Base-by-base conservation (phyloP, 2,888 invertebrate genomes). In the Heteromurus nitidus region DNA sequence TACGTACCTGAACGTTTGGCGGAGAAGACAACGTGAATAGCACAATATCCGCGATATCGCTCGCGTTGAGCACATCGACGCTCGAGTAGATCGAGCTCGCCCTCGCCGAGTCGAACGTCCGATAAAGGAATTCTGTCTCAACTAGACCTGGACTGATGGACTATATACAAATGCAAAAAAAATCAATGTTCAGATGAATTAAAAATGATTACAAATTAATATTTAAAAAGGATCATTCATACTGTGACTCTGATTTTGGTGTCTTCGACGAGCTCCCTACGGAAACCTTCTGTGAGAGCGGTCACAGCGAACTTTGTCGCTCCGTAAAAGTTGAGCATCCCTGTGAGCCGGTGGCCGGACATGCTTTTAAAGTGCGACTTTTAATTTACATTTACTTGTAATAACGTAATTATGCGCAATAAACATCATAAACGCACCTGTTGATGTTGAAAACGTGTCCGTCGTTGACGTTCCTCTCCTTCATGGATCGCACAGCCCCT, bases 11-110 rank as follows among this genome's bases (percentile, higher is more conserved):
- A 13, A 92, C 92, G 85, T 91, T 90, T 0, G 92, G 90, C 1
- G 93, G 93, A 0, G 92, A 92, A 2, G 92, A 90, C 16, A 94
- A 88, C 0, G 91, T 91, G 87, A 92, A 93, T 13, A 92, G 81
- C 0, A 93, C 91, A 1, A 93, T 91, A 82, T 92, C 91, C 0
- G 93, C 92, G 5, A 94, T 90, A 88, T 94, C 93, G 53, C 89
- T 88, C 0, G 93, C 88, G 64, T 91, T 89, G 3, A 93, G 90
- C 69, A 89, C 88, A 50, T 91, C 90, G 83, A 90, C 87, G 22
- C 88, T 88, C 0, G 73, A 73, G 11, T 89, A 88, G 64, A 90
- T 89, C 22, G 89, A 87, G 42, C 88, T 88, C 9, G 85, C 9
- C 86, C 85, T 88, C 87, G 81, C 87, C 87, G 84, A 89, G 5